Conservation (phyloP, 2,888 invertebrate genomes). For the Drosophila yooni region DNA sequence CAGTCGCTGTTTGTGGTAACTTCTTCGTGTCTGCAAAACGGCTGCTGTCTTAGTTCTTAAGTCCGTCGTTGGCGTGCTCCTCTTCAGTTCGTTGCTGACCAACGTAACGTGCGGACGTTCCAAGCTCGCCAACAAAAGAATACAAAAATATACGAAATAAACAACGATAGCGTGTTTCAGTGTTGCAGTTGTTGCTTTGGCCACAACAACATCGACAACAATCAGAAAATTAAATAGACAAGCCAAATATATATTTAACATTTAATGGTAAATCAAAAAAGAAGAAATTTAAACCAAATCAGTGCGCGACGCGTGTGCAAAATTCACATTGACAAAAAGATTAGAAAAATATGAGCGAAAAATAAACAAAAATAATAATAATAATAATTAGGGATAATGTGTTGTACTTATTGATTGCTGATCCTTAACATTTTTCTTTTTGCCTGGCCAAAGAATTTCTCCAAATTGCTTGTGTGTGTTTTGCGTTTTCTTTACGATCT, state of each 20-base stretch:
- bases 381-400: conserved; percentile 51
- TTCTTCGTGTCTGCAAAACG: conserved; percentile 71
- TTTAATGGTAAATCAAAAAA: conserved; percentile 36
- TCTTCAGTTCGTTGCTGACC: conserved; percentile 86
- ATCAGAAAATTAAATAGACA: conserved; percentile 25
- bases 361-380: conserved; percentile 23
- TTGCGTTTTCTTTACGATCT: conserved; percentile 40
- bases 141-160: conserved; percentile 16
- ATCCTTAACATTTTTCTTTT: conserved; percentile 37
- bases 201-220: conserved; percentile 25
- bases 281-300: conserved; percentile 7
- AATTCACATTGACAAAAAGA: conserved; percentile 7
- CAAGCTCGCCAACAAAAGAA: conserved; percentile 62
- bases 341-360: conserved; percentile 21
- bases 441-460: conserved; percentile 47
- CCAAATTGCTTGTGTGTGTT: conserved; percentile 36
- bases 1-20: conserved; percentile 56
- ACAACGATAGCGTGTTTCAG: conserved; percentile 42
- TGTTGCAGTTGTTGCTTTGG: conserved; percentile 42
- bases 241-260: conserved; percentile 29
- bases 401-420: conserved; percentile 24
- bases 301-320: conserved; percentile 67
- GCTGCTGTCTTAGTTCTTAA: conserved; percentile 84
- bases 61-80: conserved; percentile 85
- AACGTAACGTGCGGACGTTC: conserved; percentile 84